phyloP scores from a whole-genome alignment of 2,113 vertebrate genomes.

The Labeo rohita region DNA sequence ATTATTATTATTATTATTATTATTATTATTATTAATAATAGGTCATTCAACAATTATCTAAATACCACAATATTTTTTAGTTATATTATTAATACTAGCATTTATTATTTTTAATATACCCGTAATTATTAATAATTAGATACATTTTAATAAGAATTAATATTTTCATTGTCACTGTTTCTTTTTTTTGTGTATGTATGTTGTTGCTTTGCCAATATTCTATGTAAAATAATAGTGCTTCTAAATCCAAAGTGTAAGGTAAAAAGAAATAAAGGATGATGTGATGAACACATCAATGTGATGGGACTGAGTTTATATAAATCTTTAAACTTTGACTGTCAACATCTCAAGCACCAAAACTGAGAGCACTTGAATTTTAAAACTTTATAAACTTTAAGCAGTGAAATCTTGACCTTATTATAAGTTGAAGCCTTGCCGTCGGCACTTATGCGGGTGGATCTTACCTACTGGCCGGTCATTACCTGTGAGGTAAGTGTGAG shows the following conservation, averaged over 20 bases:
- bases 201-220: background rate
- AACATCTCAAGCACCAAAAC: constrained; percentile 21
- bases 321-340: background rate
- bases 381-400: constrained; percentile 2
- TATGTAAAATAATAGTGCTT: background rate
- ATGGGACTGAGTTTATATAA: background rate
- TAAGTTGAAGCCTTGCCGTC: constrained; percentile 10
- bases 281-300: background rate
- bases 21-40: background rate
- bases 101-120: too few relatives aligned
- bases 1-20: too few relatives aligned
- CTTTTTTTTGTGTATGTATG: background rate
- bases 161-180: background rate
- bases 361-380: background rate
- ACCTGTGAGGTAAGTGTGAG: constrained; percentile 56
- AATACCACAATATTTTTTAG: background rate
- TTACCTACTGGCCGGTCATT: constrained; percentile 23
- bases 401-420: constrained; percentile 9
- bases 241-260: background rate
- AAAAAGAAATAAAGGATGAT: background rate
- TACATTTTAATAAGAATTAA: background rate
- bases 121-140: too few relatives aligned
- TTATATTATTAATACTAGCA: too few relatives aligned
- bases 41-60: background rate
- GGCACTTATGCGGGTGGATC: background rate